Conservation (phyloP, 2,113 vertebrate species). For the Brachypodius melanocephalos region DNA sequence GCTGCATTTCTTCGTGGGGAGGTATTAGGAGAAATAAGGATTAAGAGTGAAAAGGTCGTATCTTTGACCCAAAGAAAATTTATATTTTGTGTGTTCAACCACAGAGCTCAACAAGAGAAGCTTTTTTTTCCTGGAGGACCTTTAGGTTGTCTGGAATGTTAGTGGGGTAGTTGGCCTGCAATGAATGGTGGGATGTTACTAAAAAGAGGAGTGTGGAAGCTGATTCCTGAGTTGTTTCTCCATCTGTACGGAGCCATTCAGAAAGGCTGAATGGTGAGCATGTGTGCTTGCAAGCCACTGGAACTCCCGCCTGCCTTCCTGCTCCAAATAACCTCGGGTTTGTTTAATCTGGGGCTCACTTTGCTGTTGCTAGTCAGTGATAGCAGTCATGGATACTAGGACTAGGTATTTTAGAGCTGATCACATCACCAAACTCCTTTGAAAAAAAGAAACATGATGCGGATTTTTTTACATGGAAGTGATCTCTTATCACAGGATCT, state of each 20-base stretch:
- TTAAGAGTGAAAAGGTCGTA: not conserved
- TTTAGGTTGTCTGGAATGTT: not conserved
- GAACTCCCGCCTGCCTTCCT: slow-evolving; percentile 56
- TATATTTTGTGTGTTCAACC: not conserved
- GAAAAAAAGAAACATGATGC: not conserved
- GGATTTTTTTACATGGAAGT: not conserved
- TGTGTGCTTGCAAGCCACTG: not conserved
- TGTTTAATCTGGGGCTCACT: slow-evolving; percentile 4
- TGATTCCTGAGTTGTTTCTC: not conserved
- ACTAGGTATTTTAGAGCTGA: slow-evolving; percentile 4
- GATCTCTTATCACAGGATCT: not conserved
- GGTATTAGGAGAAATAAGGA: not conserved
- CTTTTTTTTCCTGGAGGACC: not conserved
- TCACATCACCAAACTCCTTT: not conserved
- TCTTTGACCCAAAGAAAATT: not conserved
- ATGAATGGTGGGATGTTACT: not conserved
- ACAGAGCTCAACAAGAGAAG: not conserved
- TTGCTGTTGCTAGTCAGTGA: not conserved
- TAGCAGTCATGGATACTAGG: not conserved
- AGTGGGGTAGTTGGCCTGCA: not conserved
- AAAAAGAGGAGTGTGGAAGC: not conserved
- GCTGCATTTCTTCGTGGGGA: not conserved
- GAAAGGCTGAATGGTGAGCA: slow-evolving; percentile 11
- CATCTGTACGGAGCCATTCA: slow-evolving; percentile 50
- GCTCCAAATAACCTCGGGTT: slow-evolving; percentile 19